These are phyloP conservation scores for Parambassis ranga DNA, from an alignment of 2,797 vertebrate genomes.

Conservation along the genomic window DNA sequence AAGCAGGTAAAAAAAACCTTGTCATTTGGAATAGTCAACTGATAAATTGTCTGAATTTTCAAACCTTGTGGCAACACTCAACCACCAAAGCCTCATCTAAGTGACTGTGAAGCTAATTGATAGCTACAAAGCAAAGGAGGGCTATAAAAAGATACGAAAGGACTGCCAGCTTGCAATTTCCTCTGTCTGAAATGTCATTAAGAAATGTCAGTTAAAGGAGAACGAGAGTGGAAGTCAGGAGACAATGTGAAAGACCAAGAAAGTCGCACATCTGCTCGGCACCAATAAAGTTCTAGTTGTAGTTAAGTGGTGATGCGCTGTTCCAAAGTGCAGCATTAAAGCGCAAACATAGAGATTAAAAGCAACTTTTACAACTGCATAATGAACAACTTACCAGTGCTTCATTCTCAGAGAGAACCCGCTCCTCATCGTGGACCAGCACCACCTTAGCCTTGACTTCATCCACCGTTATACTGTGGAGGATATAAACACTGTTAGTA, in stretches of 20 bases:
- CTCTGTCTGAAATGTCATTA: neutral
- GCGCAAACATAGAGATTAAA: too few relatives aligned
- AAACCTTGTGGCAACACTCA: neutral
- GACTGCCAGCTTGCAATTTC: neutral
- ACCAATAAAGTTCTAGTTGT: too few relatives aligned
- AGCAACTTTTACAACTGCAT: neutral
- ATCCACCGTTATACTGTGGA: conserved; percentile 66
- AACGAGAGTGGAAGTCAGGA: neutral
- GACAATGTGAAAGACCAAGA: neutral
- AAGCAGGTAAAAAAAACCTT: too few relatives aligned
- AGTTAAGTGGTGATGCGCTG: too few relatives aligned
- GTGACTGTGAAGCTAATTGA: neutral
- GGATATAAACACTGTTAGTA: neutral
- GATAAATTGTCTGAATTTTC: conserved; percentile 1
- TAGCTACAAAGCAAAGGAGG: neutral
- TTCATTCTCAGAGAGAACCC: conserved; percentile 63
- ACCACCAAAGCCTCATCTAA: neutral
- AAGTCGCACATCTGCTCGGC: neutral
- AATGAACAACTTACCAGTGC: conserved; percentile 61
- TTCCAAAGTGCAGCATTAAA: too few relatives aligned
- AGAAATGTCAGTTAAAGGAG: neutral
- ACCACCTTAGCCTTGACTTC: conserved; percentile 69
- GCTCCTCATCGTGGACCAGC: conserved; percentile 49
- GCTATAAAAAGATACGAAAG: conserved; percentile 6
- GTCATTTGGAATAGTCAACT: neutral